Evolutionary conservation across 53 echinoderm and acorn worm genomes (phyloP).

Genomic region (Echinarachnius parma): DNA sequence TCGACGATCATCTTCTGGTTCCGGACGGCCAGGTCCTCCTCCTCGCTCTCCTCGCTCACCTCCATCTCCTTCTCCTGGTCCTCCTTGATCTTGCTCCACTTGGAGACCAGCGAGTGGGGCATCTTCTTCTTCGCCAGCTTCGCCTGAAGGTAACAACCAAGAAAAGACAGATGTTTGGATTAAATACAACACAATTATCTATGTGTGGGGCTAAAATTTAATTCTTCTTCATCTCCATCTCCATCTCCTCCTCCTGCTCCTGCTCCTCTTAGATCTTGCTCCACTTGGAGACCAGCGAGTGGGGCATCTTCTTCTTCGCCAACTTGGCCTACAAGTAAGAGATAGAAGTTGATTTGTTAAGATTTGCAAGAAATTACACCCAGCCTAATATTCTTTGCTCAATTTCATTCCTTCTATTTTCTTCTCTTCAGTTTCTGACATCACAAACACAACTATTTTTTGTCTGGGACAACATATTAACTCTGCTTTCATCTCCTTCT

Average conservation of each 20-base stretch:
- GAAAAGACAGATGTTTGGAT: too few relatives aligned
- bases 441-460: too few relatives aligned
- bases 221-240: conserved; percentile 63
- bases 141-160: background rate
- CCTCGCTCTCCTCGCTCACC: conserved; percentile 67
- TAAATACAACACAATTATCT: too few relatives aligned
- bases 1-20: conserved; percentile 70
- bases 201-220: too few relatives aligned
- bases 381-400: too few relatives aligned
- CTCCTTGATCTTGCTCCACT: conserved; percentile 94
- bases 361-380: too few relatives aligned
- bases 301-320: conserved; percentile 79
- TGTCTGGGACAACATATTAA: too few relatives aligned
- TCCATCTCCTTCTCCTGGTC: conserved; percentile 84
- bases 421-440: too few relatives aligned
- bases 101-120: conserved; percentile 76
- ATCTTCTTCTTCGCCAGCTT: conserved; percentile 71
- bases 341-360: too few relatives aligned
- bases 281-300: conserved; percentile 87
- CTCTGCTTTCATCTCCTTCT: conserved; percentile 86
- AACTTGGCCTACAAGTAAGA: conserved; percentile 11
- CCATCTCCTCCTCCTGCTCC: conserved; percentile 77
- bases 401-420: too few relatives aligned
- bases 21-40: conserved; percentile 62
- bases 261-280: conserved; percentile 88